Evolutionary conservation across 2,113 vertebrate genomes (phyloP), one percentile per base, ranked within the genome.

Genomic region (Heterocephalus glaber): DNA sequence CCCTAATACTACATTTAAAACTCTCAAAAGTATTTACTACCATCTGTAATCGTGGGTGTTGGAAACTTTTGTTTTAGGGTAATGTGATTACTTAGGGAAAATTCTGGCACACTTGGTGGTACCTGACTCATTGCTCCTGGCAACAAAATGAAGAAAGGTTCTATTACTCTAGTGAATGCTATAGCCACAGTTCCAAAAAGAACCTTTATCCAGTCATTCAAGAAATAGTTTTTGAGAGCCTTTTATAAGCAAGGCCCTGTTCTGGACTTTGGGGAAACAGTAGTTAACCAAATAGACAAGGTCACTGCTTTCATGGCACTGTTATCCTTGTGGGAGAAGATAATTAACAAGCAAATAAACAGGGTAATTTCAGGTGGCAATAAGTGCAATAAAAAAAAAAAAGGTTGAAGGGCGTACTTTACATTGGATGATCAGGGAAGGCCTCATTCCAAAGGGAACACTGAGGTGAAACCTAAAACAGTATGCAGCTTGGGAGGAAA

Each of bases 381-480:
- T 79, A 95, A 61, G 44, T 70, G 7, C 61, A 81, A 96, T 58
- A 9, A 63, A 79, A 92, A 93, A 92, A 81, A 60, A 72, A 41
- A 70, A 96, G 72, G 4, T 41, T 68, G 41, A 94, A 89, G 12
- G 24, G 16, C 30, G 52, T 66, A 77, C 16, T 82, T 92, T 58
- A 92, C 20, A 82, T 0, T 77, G 61, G 14, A 74, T 89, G 54
- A 85, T 85, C 63, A 91, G 41, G 84, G 63, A 90, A 91, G 12
- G 17, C 30, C 61, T 89, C 65, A 68, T 72, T 92, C 63, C 79
- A 58, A 86, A 83, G 35, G 14, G 13, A 88, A 61, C 22, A 88
- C 63, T 82, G 74, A 95, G 80, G n/a, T 89, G 52, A 97, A 94
- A 92, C 56, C 16, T 94, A 49, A 96, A 96, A 79, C 65, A 91